These are phyloP conservation scores for Sinelater perroti DNA, from an alignment of 2,888 invertebrate species.

Conservation along the genomic window DNA sequence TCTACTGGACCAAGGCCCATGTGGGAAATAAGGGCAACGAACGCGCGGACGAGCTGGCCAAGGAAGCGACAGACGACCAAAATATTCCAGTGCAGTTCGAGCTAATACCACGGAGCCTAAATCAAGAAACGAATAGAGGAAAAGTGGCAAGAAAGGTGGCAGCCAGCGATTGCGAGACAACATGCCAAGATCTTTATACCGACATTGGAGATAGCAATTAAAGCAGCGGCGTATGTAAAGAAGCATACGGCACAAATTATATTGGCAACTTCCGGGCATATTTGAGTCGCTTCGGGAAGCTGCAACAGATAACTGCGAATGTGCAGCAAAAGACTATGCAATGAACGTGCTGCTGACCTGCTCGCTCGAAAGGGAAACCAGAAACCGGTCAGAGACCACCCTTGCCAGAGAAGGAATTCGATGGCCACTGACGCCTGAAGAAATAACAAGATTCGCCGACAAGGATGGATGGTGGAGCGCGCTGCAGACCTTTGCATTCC, in stretches of 20 bases:
- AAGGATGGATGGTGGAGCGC: background rate
- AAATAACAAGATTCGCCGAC: background rate
- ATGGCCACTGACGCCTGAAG: background rate
- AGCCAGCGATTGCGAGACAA: background rate
- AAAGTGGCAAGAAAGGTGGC: background rate
- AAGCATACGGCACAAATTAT: background rate
- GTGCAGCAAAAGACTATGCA: background rate
- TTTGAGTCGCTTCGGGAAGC: background rate
- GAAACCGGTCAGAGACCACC: background rate
- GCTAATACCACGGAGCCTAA: background rate
- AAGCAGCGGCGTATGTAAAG: background rate
- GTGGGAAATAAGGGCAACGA: background rate
- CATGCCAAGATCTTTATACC: background rate
- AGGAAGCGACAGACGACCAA: background rate
- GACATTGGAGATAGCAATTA: background rate
- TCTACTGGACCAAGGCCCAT: background rate
- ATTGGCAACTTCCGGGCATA: background rate
- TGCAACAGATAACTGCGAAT: background rate
- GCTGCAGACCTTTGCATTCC: background rate
- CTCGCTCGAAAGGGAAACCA: background rate
- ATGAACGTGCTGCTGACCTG: background rate
- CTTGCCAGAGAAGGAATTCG: background rate
- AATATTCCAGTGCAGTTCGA: too few species aligned
- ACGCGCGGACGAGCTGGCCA: background rate
- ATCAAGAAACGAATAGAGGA: background rate